These are phyloP conservation scores for Pluvialis apricaria DNA, from an alignment of 2,113 vertebrate genomes.

Conservation along the genomic window DNA sequence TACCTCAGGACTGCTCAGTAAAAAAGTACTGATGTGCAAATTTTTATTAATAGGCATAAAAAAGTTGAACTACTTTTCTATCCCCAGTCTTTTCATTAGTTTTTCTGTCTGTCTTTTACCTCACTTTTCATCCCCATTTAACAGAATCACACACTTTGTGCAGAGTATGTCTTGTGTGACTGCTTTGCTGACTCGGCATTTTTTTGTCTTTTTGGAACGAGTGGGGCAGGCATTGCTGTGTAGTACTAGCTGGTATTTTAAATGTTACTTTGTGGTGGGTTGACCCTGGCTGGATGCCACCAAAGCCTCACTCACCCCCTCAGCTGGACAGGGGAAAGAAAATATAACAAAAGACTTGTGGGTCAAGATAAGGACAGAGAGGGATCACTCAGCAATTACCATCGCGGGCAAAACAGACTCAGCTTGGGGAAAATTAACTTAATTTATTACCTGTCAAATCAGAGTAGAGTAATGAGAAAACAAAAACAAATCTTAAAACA, in stretches of 20 bases:
- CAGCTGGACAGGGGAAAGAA: background rate
- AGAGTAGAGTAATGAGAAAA: background rate
- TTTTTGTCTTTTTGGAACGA: background rate
- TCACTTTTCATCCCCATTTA: fast-evolving
- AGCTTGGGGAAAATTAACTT: background rate
- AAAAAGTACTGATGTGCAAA: background rate
- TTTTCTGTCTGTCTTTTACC: background rate
- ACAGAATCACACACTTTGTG: fast-evolving
- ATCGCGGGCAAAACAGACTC: background rate
- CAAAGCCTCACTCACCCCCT: background rate
- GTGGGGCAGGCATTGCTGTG: background rate
- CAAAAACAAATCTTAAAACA: background rate
- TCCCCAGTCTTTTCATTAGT: background rate
- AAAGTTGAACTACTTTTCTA: background rate
- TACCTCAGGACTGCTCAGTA: background rate
- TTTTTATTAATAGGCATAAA: background rate
- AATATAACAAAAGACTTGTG: background rate
- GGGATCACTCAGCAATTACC: background rate
- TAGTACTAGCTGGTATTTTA: background rate
- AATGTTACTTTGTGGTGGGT: background rate
- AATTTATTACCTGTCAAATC: background rate
- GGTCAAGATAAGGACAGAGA: background rate
- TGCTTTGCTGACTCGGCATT: background rate
- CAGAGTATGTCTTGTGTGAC: background rate
- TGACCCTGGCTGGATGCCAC: background rate